Percentiles rank a stretch among this genome's conserved stretches.
phyloP scores from a whole-genome alignment of 2,113 vertebrate species.

The Benitochromis conjunctus region DNA sequence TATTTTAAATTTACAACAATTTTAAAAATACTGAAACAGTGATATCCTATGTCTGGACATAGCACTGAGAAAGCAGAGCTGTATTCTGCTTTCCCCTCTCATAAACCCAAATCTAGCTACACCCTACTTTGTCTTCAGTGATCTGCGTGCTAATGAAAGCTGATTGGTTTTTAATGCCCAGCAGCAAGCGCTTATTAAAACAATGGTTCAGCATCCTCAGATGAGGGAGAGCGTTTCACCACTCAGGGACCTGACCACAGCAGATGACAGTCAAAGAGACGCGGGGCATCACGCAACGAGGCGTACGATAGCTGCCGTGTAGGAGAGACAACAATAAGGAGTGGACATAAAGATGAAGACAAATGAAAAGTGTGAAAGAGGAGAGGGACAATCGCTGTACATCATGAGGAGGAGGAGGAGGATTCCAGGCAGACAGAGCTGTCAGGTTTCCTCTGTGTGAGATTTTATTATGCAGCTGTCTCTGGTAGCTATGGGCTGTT shows the following conservation, averaged over 20 bases:
- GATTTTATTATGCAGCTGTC: conserved; percentile 61
- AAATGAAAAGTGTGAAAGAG: neutral
- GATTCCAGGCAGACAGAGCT: conserved; percentile 26
- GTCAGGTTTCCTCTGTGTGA: conserved; percentile 41
- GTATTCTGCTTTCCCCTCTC: neutral
- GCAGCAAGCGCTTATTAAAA: conserved; percentile 39
- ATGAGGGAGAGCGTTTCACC: neutral
- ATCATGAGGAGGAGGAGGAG: conserved; percentile 8
- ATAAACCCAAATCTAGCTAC: conserved; percentile 19
- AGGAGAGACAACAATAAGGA: neutral
- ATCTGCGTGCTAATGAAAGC: conserved; percentile 31
- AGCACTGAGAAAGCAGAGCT: neutral
- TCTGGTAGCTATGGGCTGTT: conserved; percentile 3
- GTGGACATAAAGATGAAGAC: neutral
- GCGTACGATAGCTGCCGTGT: neutral
- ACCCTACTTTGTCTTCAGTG: conserved; percentile 13
- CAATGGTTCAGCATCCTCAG: conserved; percentile 36
- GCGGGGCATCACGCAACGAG: neutral
- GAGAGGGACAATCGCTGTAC: conserved; percentile 14
- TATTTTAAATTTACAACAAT: neutral
- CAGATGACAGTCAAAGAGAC: neutral
- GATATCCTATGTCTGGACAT: neutral
- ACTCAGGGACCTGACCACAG: neutral
- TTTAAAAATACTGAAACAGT: neutral
- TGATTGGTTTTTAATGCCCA: conserved; percentile 20